Percentiles rank a stretch among this genome's conserved stretches.
phyloP scores from a whole-genome alignment of 2,113 vertebrate species.

The Ursus arctos region DNA sequence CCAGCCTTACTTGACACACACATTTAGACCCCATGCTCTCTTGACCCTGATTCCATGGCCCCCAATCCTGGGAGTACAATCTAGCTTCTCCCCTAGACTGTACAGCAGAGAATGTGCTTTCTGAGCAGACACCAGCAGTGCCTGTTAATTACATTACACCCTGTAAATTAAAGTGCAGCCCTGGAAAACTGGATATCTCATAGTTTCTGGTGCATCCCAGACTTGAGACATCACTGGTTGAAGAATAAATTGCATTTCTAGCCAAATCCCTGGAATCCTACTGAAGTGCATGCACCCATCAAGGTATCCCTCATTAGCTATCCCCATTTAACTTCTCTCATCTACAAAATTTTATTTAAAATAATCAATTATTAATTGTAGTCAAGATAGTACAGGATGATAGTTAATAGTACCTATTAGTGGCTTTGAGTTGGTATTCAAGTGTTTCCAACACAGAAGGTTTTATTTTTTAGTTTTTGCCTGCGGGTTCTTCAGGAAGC shows the following conservation, averaged over 20 bases:
- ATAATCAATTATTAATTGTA: conserved; percentile 37
- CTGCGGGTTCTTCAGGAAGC: neutral
- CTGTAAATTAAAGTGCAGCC: neutral
- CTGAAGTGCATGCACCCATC: neutral
- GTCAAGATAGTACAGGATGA: neutral
- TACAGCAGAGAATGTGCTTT: neutral
- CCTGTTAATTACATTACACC: neutral
- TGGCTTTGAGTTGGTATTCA: neutral
- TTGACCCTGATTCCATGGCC: neutral
- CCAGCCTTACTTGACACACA: neutral
- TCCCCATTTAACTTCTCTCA: neutral
- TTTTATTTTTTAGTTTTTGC: neutral
- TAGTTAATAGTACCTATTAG: neutral
- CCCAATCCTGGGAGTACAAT: neutral
- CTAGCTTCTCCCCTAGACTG: neutral
- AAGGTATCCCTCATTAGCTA: neutral
- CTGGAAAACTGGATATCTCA: neutral
- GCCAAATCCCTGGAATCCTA: neutral
- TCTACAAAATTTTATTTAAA: conserved; percentile 25
- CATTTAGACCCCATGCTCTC: neutral
- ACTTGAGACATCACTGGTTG: neutral
- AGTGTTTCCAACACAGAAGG: neutral
- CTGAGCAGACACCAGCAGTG: neutral
- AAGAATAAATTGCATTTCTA: conserved; percentile 32
- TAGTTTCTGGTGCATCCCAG: neutral